Base-by-base conservation (phyloP, 2,888 invertebrate genomes). In the Aproaerema taeniolella region DNA sequence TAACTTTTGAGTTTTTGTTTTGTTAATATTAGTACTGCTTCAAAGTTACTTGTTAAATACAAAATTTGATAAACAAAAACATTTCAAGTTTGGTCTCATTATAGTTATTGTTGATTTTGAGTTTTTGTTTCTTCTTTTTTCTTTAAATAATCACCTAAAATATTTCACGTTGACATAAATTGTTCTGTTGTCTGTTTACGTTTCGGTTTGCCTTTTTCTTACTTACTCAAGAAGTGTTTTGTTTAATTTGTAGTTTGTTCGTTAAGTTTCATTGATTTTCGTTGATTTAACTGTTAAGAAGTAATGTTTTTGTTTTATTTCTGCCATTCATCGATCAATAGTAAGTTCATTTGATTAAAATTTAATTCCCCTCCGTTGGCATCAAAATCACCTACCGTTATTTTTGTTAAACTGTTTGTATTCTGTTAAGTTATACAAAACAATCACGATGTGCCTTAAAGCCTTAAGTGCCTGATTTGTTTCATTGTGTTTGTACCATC, bases 401-500 rank as follows among this genome's bases (percentile, higher is more conserved):
- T n/a, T n/a, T n/a, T n/a, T n/a, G n/a, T n/a, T n/a, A n/a, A n/a
- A n/a, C n/a, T n/a, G n/a, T n/a, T n/a, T n/a, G n/a, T n/a, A 8
- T 20, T 20, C 20, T 20, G 20, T 20, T 20, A 8, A 20, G 20
- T 20, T 20, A 20, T 6, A 20, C 5, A 57, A 53, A 65, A 66
- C 55, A 58, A 64, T 69, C 71, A 70, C 75, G 47, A 64, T 51
- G 85, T 85, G 82, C 85, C 85, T 83, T 83, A 76, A 55, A 42
- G 45, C 61, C 56, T 52, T 35, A 72, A 68, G 75, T 78, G 78
- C 79, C 78, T 74, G 60, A 45, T 45, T 62, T 62, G 56, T 67
- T 64, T 62, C 55, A 52, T 52, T 53, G 39, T 48, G 43, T 50
- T 53, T 50, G n/a, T 28, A n/a, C 11, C 16, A 10, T 33, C 8